Conservation (phyloP, 35 echinoderm and acorn worm genomes). For the Anneissia japonica region DNA sequence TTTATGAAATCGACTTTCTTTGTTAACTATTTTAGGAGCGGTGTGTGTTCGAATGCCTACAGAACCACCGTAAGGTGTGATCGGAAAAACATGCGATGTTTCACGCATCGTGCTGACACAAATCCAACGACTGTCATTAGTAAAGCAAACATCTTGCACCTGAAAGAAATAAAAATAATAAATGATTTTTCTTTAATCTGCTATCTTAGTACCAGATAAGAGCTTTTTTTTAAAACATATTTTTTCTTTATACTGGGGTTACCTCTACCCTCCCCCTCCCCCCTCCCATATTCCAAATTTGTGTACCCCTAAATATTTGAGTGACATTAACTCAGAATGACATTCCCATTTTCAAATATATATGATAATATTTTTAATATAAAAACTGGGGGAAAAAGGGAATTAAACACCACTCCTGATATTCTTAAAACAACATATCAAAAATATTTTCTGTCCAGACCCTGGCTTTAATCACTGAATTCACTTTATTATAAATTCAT, state of each 20-base stretch:
- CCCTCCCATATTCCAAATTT: too few species aligned
- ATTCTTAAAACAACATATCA: background rate
- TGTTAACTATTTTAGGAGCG: conserved; percentile 88
- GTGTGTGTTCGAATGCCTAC: conserved; percentile 86
- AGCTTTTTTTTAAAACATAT: too few species aligned
- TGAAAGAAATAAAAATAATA: conserved; percentile 11
- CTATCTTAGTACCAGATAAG: too few species aligned
- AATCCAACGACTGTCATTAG: conserved; percentile 93
- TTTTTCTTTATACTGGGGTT: too few species aligned
- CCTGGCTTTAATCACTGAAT: background rate
- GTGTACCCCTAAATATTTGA: too few species aligned
- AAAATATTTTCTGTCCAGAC: background rate
- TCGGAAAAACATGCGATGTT: conserved; percentile 89
- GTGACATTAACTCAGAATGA: too few species aligned
- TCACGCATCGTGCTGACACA: conserved; percentile 88
- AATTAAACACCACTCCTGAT: background rate
- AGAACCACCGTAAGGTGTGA: conserved; percentile 88
- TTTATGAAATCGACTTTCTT: conserved; percentile 75
- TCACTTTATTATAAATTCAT: background rate
- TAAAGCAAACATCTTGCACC: conserved; percentile 87
- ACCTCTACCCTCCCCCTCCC: too few species aligned
- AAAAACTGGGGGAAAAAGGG: background rate
- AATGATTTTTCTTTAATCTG: too few species aligned
- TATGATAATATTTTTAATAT: too few species aligned
- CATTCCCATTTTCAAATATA: too few species aligned